A percentile compares a stretch with the other conserved stretches of the same genome.
Conservation (phyloP, 2,888 invertebrate species). For the Caenorhabditis sinica region DNA sequence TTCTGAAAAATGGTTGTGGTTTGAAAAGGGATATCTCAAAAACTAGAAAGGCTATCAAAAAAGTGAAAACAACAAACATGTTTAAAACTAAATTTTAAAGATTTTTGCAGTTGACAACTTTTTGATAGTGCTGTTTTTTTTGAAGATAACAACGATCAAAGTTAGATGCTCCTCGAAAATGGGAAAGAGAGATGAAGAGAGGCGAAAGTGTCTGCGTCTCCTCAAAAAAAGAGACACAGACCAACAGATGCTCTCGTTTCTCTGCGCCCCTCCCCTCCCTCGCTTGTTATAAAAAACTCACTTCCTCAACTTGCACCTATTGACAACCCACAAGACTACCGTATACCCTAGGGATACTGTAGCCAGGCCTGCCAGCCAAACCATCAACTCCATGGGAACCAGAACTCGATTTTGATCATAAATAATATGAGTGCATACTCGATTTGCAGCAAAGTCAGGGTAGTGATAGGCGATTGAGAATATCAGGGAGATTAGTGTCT, state of each 20-base stretch:
- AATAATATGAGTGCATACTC: constrained; percentile 43
- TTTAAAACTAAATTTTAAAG: not conserved
- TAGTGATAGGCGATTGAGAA: constrained; percentile 37
- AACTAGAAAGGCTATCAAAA: not conserved
- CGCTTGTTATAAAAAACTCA: constrained; percentile 8
- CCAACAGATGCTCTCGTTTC: no score
- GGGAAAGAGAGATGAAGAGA: not conserved
- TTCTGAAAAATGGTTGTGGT: no score
- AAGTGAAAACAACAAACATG: not conserved
- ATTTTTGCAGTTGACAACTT: not conserved
- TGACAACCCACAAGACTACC: constrained; percentile 31
- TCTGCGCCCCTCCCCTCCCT: no score
- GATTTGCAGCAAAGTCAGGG: constrained; percentile 14
- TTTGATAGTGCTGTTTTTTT: not conserved
- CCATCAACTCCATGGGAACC: constrained; percentile 34
- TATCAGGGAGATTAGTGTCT: constrained; percentile 26
- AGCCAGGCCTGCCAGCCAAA: constrained; percentile 14
- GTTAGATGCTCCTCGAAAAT: no score
- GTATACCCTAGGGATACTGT: constrained; percentile 28
- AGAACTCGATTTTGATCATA: constrained; percentile 37
- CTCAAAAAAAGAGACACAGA: no score
- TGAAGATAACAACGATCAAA: not conserved
- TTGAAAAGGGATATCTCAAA: not conserved
- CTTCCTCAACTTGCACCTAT: constrained; percentile 47
- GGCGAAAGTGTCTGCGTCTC: not conserved